phyloP scores from a whole-genome alignment of 2,888 invertebrate species.

The Antheraea yamamai region DNA sequence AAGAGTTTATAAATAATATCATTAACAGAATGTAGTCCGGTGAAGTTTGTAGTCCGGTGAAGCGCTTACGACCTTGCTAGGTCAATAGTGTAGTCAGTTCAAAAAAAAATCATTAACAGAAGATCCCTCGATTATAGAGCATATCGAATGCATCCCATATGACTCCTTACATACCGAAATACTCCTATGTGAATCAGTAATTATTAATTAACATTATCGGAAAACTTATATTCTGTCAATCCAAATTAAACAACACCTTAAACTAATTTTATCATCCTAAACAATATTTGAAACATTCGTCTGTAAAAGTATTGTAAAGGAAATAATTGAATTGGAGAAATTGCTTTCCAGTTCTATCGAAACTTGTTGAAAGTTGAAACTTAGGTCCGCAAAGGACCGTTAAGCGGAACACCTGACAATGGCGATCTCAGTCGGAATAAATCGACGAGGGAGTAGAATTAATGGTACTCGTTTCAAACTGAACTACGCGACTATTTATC shows the following conservation, averaged over 20 bases:
- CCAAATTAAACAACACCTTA: not conserved
- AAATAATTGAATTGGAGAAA: constrained; percentile 1
- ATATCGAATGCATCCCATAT: not conserved
- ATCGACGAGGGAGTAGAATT: constrained; percentile 5
- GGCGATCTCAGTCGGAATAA: constrained; percentile 7
- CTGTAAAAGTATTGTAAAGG: not conserved
- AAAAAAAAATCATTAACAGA: too few relatives aligned
- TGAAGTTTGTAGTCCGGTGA: too few relatives aligned
- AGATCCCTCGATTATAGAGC: too few relatives aligned
- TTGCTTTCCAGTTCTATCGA: not conserved
- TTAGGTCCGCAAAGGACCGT: not conserved
- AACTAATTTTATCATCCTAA: not conserved
- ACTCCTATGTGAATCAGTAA: not conserved
- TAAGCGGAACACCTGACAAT: constrained; percentile 12
- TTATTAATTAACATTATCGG: not conserved
- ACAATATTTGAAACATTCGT: not conserved
- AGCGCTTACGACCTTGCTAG: too few relatives aligned
- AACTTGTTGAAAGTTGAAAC: constrained; percentile 5
- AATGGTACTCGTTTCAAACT: constrained; percentile 2
- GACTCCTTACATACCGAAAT: not conserved
- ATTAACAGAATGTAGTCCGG: too few relatives aligned
- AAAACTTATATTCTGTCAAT: not conserved
- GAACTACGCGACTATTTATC: constrained; percentile 6
- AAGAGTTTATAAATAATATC: too few relatives aligned
- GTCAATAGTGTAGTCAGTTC: too few relatives aligned